These are phyloP conservation scores for Stegodyphus mimosarum DNA, from an alignment of 1,140 invertebrate species.

Conservation along the genomic window DNA sequence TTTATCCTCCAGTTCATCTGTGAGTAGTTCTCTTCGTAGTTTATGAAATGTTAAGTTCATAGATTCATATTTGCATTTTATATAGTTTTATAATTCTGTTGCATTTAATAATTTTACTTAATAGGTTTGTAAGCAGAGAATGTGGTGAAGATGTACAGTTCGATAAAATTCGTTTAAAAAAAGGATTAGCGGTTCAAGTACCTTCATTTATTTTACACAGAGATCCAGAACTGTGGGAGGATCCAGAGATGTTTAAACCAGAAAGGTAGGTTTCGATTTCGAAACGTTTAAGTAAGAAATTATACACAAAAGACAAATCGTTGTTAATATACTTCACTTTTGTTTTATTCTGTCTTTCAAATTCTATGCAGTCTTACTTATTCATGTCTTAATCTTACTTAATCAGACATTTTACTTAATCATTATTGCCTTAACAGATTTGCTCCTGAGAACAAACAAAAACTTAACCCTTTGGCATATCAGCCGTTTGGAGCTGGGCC, in stretches of 20 bases:
- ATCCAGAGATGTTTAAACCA: conserved; percentile 75
- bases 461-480: neutral
- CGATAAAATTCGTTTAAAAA: conserved; percentile 63
- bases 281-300: no score
- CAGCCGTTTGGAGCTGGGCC: conserved; percentile 1
- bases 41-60: neutral
- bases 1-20: conserved; percentile 65
- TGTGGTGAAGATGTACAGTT: conserved; percentile 23
- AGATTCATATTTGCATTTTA: neutral
- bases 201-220: conserved; percentile 75
- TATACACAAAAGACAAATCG: no score
- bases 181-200: conserved; percentile 74
- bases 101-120: neutral
- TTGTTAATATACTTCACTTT: no score
- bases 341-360: no score
- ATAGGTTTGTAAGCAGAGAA: conserved; percentile 37
- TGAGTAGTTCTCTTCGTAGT: conserved; percentile 11
- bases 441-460: neutral
- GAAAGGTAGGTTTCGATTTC: conserved; percentile 69
- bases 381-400: no score
- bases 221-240: conserved; percentile 72
- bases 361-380: no score
- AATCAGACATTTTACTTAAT: no score
- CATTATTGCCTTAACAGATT: neutral
- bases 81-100: neutral